Evolutionary conservation across 2,888 invertebrate species (phyloP), one percentile per base, ranked within the genome.

Genomic region (Deilephila elpenor): DNA sequence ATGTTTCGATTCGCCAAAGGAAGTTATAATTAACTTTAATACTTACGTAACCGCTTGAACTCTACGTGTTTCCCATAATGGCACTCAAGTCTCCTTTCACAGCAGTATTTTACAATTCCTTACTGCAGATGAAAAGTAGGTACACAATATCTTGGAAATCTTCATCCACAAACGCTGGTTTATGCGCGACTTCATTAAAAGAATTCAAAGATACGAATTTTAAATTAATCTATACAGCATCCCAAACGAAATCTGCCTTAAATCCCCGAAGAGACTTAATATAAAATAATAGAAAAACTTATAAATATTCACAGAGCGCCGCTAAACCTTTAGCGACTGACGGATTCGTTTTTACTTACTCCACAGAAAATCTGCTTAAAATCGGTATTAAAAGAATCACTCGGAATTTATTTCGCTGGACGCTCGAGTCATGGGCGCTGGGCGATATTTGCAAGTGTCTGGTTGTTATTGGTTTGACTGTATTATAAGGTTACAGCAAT

Each of bases 371-470:
- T 94, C 94, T 94, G 93, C 93, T 93, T 94, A 93, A 94, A 94
- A 93, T 93, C 93, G 93, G 93, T 91, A 93, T 94, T 93, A 93
- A 93, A 94, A 93, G 93, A 94, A 94, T 93, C 94, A 93, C 93
- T 94, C 88, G 91, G 93, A 93, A 93, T 94, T 94, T 94, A 93
- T 93, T 94, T 93, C 84, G 84, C 80, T 75, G 67, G 77, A 74
- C 80, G 85, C 74, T 37, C 76, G 84, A 86, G 83, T n/a, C 1
- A 73, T 20, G 64, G 80, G 79, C 70, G 20, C 0, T 3, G 0
- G 75, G 86, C 80, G 82, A 25, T 17, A 59, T 67, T 70, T 25
- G 25, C 19, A 0, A 29, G 51, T 56, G 1, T 11, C 8, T 11
- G 11, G 11, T 37, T 8, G 8, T 37, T 8, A 8, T 7, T 7